A percentile compares a stretch with the other conserved stretches of the same genome.
These are phyloP conservation scores for Hipparchia sbordonii DNA, from an alignment of 2,888 invertebrate genomes.

Conservation along the genomic window DNA sequence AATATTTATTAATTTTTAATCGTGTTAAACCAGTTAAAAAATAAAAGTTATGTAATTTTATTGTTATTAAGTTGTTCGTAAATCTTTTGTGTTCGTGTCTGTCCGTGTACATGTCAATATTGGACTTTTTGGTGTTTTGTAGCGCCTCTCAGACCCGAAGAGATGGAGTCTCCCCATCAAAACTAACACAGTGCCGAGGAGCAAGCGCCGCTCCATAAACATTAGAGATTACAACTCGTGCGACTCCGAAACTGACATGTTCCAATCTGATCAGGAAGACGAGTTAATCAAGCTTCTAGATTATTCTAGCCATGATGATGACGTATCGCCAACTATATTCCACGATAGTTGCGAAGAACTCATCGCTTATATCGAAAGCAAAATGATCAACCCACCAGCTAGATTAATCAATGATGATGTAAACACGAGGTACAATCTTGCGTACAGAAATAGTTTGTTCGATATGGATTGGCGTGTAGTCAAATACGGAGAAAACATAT, in stretches of 20 bases:
- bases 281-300: conserved; percentile 89
- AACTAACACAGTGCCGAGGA: conserved; percentile 59
- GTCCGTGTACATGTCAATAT: conserved; percentile 51
- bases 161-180: conserved; percentile 76
- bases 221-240: conserved; percentile 67
- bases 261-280: conserved; percentile 91
- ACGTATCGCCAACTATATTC: conserved; percentile 74
- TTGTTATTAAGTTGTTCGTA: not conserved
- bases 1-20: not conserved
- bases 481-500: conserved; percentile 76
- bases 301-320: conserved; percentile 86
- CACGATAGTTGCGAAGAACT: conserved; percentile 75
- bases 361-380: conserved; percentile 67
- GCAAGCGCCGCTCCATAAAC: conserved; percentile 60
- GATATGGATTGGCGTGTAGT: conserved; percentile 79
- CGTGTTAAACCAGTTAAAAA: not conserved
- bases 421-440: conserved; percentile 68
- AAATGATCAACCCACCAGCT: conserved; percentile 55
- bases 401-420: conserved; percentile 56
- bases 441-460: conserved; percentile 67
- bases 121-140: conserved; percentile 58
- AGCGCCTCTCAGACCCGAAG: conserved; percentile 73
- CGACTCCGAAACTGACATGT: conserved; percentile 89
- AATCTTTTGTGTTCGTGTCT: conserved; percentile 28
- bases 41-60: not conserved